A percentile compares a stretch with the other conserved stretches of the same genome.
These are phyloP conservation scores for Mesodorylaimus sp. DNA, from an alignment of 2,888 invertebrate genomes.

Conservation along the genomic window DNA sequence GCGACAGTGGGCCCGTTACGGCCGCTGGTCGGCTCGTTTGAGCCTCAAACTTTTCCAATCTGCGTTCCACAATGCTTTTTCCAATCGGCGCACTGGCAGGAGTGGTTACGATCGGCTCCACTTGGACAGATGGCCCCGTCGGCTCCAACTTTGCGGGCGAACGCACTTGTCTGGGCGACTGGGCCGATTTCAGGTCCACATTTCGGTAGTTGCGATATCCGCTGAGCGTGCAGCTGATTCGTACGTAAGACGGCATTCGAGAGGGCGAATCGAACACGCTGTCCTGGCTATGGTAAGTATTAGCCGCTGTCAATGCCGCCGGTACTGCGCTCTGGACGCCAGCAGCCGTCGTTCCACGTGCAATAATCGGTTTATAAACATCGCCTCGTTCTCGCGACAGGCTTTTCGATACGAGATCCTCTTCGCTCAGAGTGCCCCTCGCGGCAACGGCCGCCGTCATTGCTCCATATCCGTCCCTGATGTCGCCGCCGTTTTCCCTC, in stretches of 20 bases:
- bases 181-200: not conserved
- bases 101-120: not conserved
- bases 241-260: conserved; percentile 1
- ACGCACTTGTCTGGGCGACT: not conserved
- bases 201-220: not conserved
- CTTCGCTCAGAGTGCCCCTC: not conserved
- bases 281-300: conserved; percentile 1
- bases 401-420: conserved; percentile 1
- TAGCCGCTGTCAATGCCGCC: no score
- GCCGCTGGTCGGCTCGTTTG: not conserved
- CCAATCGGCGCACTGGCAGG: not conserved
- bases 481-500: not conserved
- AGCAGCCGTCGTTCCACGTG: not conserved
- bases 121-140: no score
- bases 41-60: not conserved
- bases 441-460: not conserved
- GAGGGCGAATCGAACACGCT: conserved; percentile 1
- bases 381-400: not conserved
- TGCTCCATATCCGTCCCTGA: no score
- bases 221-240: conserved; percentile 1
- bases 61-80: not conserved
- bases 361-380: not conserved
- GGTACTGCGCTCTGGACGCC: not conserved
- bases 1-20: not conserved
- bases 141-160: no score